Percentiles rank a stretch among this genome's conserved stretches.
Evolutionary conservation across 2,113 vertebrate species (phyloP).

Genomic region (Anthoscopus minutus): DNA sequence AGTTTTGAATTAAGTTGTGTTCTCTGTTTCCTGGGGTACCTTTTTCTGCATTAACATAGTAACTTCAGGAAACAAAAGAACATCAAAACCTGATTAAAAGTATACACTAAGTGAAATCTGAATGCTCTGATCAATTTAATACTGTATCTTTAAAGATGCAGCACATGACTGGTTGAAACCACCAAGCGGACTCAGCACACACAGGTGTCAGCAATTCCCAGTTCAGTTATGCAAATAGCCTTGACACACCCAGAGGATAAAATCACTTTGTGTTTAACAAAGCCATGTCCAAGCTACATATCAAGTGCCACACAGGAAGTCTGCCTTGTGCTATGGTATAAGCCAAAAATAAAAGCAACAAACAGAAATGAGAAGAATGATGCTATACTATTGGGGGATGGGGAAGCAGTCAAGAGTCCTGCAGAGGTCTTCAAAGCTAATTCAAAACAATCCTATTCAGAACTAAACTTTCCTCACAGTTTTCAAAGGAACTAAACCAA

Average conservation of each 20-base stretch:
- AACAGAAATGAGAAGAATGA: not conserved
- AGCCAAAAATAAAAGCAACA: not conserved
- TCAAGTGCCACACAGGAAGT: not conserved
- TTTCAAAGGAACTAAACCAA: not conserved
- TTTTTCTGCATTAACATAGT: not conserved
- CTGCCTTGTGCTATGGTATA: not conserved
- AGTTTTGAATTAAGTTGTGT: not conserved
- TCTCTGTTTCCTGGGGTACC: not conserved
- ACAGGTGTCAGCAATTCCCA: not conserved
- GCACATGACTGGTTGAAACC: not conserved
- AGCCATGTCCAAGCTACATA: not conserved
- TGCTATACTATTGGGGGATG: rapidly evolving
- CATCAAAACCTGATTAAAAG: not conserved
- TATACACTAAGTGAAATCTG: not conserved
- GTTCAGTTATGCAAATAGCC: not conserved
- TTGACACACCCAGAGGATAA: not conserved
- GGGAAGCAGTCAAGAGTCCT: not conserved
- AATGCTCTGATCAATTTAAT: not conserved
- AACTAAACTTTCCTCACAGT: not conserved
- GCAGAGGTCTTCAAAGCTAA: not conserved
- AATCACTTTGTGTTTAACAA: not conserved
- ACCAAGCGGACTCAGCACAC: not conserved
- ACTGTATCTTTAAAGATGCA: not conserved
- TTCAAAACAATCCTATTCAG: not conserved
- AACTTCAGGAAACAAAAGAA: not conserved